Conservation (phyloP, 2,888 invertebrate genomes). For the Charanyca ferruginea region DNA sequence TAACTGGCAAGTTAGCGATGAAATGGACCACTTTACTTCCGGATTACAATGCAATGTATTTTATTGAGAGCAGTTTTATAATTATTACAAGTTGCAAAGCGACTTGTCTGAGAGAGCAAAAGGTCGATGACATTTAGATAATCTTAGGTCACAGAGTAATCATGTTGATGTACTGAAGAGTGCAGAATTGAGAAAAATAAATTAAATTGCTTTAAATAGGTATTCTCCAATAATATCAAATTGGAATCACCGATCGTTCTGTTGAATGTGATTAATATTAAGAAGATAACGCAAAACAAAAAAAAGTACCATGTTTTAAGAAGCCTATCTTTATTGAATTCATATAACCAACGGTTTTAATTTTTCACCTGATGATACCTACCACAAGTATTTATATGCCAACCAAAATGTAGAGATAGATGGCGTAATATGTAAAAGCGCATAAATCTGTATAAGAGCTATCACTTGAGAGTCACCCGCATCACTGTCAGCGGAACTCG, state of each 20-base stretch:
- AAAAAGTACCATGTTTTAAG: too few relatives aligned
- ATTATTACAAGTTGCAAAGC: slow-evolving; percentile 19
- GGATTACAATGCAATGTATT: slow-evolving; percentile 19
- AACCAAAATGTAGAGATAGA: slow-evolving; percentile 32
- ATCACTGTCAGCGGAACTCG: slow-evolving; percentile 76
- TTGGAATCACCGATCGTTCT: too few relatives aligned
- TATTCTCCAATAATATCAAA: not conserved
- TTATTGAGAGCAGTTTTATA: slow-evolving; percentile 20
- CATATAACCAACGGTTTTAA: too few relatives aligned
- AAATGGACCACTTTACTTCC: slow-evolving; percentile 32
- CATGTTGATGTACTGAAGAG: slow-evolving; percentile 2
- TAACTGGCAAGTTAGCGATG: slow-evolving; percentile 20
- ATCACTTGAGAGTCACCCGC: slow-evolving; percentile 78
- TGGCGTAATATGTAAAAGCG: slow-evolving; percentile 51
- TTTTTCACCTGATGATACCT: not conserved
- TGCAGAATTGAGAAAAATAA: not conserved
- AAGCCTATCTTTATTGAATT: too few relatives aligned
- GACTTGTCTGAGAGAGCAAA: not conserved
- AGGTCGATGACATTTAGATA: slow-evolving; percentile 27
- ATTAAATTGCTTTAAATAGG: not conserved
- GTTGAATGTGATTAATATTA: too few relatives aligned
- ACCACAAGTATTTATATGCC: slow-evolving; percentile 3
- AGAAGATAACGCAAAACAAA: too few relatives aligned
- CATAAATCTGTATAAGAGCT: slow-evolving; percentile 72
- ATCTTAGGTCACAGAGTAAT: slow-evolving; percentile 22